These are phyloP conservation scores for Papilio polytes DNA, from an alignment of 1,140 invertebrate genomes.

Conservation along the genomic window DNA sequence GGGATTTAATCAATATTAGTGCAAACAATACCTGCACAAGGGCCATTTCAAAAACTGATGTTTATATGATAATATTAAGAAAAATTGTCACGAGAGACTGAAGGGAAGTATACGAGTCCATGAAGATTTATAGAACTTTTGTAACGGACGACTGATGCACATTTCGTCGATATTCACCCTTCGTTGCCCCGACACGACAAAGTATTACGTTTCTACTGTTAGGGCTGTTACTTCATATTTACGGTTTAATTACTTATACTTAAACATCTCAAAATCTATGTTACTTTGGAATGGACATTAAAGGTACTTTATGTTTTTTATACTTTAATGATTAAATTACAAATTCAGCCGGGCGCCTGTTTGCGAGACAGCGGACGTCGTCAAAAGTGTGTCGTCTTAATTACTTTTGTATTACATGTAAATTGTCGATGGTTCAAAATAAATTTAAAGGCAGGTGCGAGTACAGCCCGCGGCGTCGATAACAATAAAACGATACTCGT, in stretches of 20 bases:
- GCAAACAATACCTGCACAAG: slow-evolving; percentile 56
- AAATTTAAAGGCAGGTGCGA: slow-evolving; percentile 44
- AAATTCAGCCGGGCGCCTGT: neutral
- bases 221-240: slow-evolving; percentile 49
- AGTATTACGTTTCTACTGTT: slow-evolving; percentile 61
- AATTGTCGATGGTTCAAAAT: neutral
- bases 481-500: slow-evolving; percentile 70
- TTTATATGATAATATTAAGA: slow-evolving; percentile 40
- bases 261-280: too few species aligned
- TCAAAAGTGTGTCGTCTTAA: neutral
- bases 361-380: too few species aligned
- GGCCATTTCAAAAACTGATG: slow-evolving; percentile 53
- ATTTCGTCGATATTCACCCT: slow-evolving; percentile 65
- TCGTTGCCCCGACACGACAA: slow-evolving; percentile 57
- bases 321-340: neutral
- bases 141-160: slow-evolving; percentile 61
- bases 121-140: slow-evolving; percentile 63
- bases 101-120: slow-evolving; percentile 50
- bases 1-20: neutral
- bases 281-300: neutral
- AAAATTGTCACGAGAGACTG: slow-evolving; percentile 57
- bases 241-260: neutral
- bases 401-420: neutral
- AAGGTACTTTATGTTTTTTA: neutral
- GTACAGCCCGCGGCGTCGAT: slow-evolving; percentile 67